phyloP scores from a whole-genome alignment of 2,113 vertebrate species.

The Mola mola region DNA sequence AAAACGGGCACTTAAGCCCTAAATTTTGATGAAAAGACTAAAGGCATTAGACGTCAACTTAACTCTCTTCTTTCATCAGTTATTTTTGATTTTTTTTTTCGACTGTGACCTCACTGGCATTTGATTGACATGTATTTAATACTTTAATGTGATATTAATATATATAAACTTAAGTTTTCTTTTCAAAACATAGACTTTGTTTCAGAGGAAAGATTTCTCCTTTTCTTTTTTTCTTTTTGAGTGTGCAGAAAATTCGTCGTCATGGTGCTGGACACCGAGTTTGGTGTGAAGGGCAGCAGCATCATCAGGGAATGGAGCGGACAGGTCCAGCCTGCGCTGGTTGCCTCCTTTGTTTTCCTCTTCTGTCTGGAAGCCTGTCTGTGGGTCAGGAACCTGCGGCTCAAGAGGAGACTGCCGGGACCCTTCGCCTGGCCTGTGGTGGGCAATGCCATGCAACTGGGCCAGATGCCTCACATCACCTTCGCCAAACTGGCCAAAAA shows the following conservation, averaged over 20 bases:
- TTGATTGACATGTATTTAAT: slow-evolving; percentile 28
- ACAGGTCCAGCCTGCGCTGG: slow-evolving; percentile 77
- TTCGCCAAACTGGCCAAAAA: slow-evolving; percentile 78
- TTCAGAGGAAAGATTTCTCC: slow-evolving; percentile 2
- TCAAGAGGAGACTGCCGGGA: slow-evolving; percentile 79
- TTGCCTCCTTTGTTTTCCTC: slow-evolving; percentile 75
- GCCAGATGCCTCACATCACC: slow-evolving; percentile 85
- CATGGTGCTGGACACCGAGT: slow-evolving; percentile 78
- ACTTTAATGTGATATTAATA: slow-evolving; percentile 44
- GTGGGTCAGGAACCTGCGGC: slow-evolving; percentile 72
- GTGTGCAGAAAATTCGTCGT: slow-evolving; percentile 23
- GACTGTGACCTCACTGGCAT: slow-evolving; percentile 22
- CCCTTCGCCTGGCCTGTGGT: slow-evolving; percentile 86
- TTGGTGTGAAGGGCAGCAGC: slow-evolving; percentile 78
- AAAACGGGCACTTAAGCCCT: slow-evolving; percentile 64
- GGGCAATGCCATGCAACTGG: slow-evolving; percentile 87
- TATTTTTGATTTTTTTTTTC: not conserved
- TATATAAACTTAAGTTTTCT: slow-evolving; percentile 9
- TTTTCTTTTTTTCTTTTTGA: slow-evolving; percentile 24
- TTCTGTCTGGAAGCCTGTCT: slow-evolving; percentile 81
- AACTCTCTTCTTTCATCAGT: slow-evolving; percentile 5
- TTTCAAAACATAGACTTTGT: slow-evolving; percentile 22
- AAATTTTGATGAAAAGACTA: slow-evolving; percentile 58
- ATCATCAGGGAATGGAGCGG: slow-evolving; percentile 79
- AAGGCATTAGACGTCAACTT: slow-evolving; percentile 30